Conservation (phyloP, 1,140 invertebrate species). For the Tetranychus urticae region DNA sequence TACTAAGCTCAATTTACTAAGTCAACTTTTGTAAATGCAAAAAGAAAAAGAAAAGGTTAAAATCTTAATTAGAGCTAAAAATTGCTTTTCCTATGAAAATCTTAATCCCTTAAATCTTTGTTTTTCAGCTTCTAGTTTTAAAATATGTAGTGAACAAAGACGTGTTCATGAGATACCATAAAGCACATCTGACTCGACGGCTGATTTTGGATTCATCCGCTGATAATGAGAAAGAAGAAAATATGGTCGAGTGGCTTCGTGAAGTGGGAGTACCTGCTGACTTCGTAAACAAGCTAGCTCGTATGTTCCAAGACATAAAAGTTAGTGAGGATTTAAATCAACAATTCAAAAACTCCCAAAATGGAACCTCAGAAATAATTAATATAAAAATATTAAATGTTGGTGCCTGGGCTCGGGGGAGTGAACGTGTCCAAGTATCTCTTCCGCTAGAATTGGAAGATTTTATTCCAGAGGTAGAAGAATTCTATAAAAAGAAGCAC, state of each 20-base stretch:
- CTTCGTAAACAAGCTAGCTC: conserved; percentile 88
- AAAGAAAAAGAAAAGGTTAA: too few species aligned
- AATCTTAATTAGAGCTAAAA: too few species aligned
- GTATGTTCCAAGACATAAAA: conserved; percentile 82
- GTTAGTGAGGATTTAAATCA: conserved; percentile 94
- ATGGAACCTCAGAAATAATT: conserved; percentile 14
- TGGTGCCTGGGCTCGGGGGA: conserved; percentile 85
- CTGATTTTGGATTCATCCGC: conserved; percentile 87
- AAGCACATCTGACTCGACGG: conserved; percentile 84
- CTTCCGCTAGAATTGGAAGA: conserved; percentile 91
- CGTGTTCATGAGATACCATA: conserved; percentile 98
- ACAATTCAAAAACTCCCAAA: conserved; percentile 40
- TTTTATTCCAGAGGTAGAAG: conserved; percentile 80
- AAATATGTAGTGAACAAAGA: conserved; percentile 99
- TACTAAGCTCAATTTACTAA: too few species aligned
- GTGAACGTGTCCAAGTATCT: conserved; percentile 78
- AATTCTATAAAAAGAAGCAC: conserved; percentile 47
- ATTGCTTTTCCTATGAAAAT: too few species aligned
- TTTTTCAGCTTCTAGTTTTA: conserved; percentile 51
- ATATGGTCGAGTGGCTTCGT: conserved; percentile 82
- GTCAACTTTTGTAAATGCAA: too few species aligned
- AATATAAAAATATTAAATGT: conserved; percentile 80
- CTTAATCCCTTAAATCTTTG: neutral
- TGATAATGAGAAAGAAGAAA: conserved; percentile 97
- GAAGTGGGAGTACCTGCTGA: conserved; percentile 95